A percentile compares a stretch with the other conserved stretches of the same genome.
Conservation (phyloP, 1,140 invertebrate genomes). For the Drosophila punjabiensis region DNA sequence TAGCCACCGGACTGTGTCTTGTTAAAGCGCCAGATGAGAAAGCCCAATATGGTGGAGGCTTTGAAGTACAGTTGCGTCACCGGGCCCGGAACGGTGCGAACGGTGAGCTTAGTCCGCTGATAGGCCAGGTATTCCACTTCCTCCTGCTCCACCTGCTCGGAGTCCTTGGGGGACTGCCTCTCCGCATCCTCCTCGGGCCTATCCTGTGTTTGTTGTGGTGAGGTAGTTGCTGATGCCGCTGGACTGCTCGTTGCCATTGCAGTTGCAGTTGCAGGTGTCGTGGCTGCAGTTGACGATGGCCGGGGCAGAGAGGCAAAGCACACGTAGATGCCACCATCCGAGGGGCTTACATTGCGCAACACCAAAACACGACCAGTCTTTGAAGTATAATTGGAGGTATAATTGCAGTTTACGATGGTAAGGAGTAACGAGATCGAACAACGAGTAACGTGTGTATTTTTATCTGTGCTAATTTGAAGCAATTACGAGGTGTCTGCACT, state of each 20-base stretch:
- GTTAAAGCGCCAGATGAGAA: constrained; percentile 84
- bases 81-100: constrained; percentile 80
- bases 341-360: constrained; percentile 75
- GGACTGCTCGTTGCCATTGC: constrained; percentile 26
- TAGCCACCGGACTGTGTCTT: constrained; percentile 81
- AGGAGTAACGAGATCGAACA: too few species aligned
- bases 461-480: too few species aligned
- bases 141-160: constrained; percentile 28
- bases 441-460: too few species aligned
- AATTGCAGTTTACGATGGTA: background rate
- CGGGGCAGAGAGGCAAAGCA: constrained; percentile 73
- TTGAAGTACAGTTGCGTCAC: constrained; percentile 81
- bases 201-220: constrained; percentile 28
- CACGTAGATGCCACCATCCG: constrained; percentile 78
- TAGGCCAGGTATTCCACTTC: constrained; percentile 66
- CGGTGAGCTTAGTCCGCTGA: constrained; percentile 67
- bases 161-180: background rate
- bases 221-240: constrained; percentile 55
- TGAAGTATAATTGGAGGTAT: background rate
- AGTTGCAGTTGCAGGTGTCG: constrained; percentile 33
- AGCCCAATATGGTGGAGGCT: constrained; percentile 82
- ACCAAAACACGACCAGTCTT: constrained; percentile 77
- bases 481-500: background rate
- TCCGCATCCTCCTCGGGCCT: background rate
- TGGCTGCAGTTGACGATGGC: constrained; percentile 28